Conservation (phyloP, 2,888 invertebrate species). For the Drosophila mimica region DNA sequence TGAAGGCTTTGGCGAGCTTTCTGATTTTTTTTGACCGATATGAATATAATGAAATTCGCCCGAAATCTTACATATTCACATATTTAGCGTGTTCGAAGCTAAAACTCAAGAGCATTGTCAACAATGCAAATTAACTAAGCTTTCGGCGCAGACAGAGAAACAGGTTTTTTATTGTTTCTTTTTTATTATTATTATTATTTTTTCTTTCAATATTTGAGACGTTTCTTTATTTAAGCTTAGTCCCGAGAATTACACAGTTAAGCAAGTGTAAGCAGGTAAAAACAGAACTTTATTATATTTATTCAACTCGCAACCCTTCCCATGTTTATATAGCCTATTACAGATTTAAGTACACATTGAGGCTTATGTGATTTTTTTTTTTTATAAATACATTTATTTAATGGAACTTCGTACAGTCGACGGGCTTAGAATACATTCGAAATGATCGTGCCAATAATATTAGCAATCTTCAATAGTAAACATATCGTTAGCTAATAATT, state of each 20-base stretch:
- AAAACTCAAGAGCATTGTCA: conserved; percentile 20
- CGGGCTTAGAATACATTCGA: neutral
- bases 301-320: neutral
- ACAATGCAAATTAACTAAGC: conserved; percentile 54
- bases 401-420: conserved; percentile 5
- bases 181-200: neutral
- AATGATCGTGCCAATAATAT: conserved; percentile 36
- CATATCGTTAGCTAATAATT: conserved; percentile 11
- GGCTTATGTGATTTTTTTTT: neutral
- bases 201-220: conserved; percentile 12
- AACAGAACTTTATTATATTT: conserved; percentile 7
- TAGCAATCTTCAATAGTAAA: conserved; percentile 14
- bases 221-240: conserved; percentile 5
- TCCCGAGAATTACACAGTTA: conserved; percentile 8
- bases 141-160: conserved; percentile 33
- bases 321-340: conserved; percentile 42
- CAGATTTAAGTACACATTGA: conserved; percentile 17
- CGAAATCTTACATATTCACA: conserved; percentile 4
- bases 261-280: conserved; percentile 12
- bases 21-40: conserved; percentile 14
- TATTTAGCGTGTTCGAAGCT: neutral
- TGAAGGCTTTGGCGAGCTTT: conserved; percentile 7
- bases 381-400: neutral
- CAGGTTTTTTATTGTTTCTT: conserved; percentile 35
- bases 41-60: conserved; percentile 32